Base-by-base conservation (phyloP, 2,113 vertebrate species). In the Salvelinus sp. region DNA sequence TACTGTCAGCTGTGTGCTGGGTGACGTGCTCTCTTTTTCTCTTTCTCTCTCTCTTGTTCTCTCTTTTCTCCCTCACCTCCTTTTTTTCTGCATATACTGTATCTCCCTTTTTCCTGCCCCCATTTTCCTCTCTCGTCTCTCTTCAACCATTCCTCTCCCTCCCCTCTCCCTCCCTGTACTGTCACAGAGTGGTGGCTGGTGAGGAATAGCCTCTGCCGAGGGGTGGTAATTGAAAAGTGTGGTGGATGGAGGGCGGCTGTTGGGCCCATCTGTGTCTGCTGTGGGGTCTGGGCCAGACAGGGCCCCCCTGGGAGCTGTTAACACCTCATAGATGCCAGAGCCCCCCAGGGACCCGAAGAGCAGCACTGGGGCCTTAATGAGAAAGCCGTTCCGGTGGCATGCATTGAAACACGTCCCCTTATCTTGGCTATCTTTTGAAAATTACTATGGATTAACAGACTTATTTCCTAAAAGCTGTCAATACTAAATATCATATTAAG, bases 291-390 rank as follows among this genome's bases (percentile, higher is more conserved):
- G 47, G 87, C 92, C 82, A 90, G 89, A 90, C 88, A 68, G 70
- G 22, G 18, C 18, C 88, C 94, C 92, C 76, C 6, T 1, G 84
- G 96, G 97, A 93, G 91, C 93, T 90, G 90, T 96, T 94, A 92
- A 94, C 95, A 95, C 95, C 95, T 95, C 95, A 93, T 96, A 94
- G 95, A 96, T 90, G 94, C 94, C 93, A 94, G 93, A 92, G 92
- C 81, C 82, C 90, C 88, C 84, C 79, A 76, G 79, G 82, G 82
- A 85, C 82, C 77, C 76, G 74, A 69, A 86, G 79, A 70, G 66
- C 82, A 70, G 72, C 74, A 82, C 85, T 72, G 77, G 77, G 76
- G 76, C 76, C 80, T 82, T 91, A 91, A 93, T 92, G 90, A 92
- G 87, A 91, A 87, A 44, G 38, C 38, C 2, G 38, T 44, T 44